Base-by-base conservation (phyloP, 1,140 invertebrate genomes). In the Dendroctonus ponderosae region DNA sequence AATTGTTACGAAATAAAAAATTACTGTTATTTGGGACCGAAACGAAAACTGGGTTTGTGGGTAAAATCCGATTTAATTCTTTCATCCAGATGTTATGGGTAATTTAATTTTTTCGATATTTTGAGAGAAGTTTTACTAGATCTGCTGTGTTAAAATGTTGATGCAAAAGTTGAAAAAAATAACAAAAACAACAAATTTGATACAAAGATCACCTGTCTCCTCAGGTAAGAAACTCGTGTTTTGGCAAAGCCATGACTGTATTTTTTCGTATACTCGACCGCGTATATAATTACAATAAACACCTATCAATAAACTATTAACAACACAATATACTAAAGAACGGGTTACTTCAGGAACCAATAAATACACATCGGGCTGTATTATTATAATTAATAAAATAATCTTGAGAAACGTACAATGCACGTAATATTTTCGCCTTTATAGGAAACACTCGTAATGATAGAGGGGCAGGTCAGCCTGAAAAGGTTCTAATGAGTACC, bases 271-370 rank as follows among this genome's bases (percentile, higher is more conserved):
- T 41, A 8, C 39, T 53, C 39, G 40, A 46, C 15, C 40, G 38
- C n/a, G 37, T 54, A 64, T 64, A 56, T 64, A 64, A 64, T 64
- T 64, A 64, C 51, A 57, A 49, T 56, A 64, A 64, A 64, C 62
- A 64, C 56, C 52, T 64, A 64, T 64, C 62, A 64, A 64, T 64
- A 64, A 64, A 64, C 62, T 64, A 54, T 64, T 64, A 64, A 40
- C 42, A 64, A 64, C 39, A 64, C 62, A 64, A 64, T 56, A 40
- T n/a, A 26, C 40, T 50, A 37, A 62, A 54, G 62, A 64, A 64
- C 26, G 62, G 51, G 39, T 64, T 64, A 64, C 14, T 57, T 49
- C 15, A 8, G 52, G 40, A 9, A 39, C 62, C 62, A 62, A 64
- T 54, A 64, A 64, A 64, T 64, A 64, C 51, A 64, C 53, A 54